Evolutionary conservation across 2,888 invertebrate genomes (phyloP).

Genomic region (Neoaliturus tenellus): DNA sequence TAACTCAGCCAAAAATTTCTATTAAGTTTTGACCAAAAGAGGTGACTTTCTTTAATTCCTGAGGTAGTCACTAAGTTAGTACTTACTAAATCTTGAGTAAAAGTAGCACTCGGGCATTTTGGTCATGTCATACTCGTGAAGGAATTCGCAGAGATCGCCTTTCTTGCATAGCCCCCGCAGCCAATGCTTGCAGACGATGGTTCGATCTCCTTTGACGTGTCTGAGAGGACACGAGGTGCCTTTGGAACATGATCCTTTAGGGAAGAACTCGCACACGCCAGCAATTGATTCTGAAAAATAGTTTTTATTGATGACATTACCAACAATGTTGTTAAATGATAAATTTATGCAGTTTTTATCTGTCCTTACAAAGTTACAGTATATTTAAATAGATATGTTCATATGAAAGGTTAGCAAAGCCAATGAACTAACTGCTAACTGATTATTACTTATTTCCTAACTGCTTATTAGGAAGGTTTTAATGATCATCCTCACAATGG

Average conservation of each 20-base stretch:
- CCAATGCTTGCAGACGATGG: constrained; percentile 99
- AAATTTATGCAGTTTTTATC: too few relatives aligned
- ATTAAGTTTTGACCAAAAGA: background rate
- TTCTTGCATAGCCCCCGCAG: constrained; percentile 99
- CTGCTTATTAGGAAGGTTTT: too few relatives aligned
- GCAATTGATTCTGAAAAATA: constrained; percentile 91
- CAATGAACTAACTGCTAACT: too few relatives aligned
- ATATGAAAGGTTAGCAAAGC: too few relatives aligned
- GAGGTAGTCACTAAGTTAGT: background rate
- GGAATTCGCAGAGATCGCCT: constrained; percentile 99
- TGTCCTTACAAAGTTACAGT: too few relatives aligned
- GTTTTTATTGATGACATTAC: too few relatives aligned
- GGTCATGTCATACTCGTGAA: constrained; percentile 99
- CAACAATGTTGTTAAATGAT: too few relatives aligned
- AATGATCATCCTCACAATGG: too few relatives aligned
- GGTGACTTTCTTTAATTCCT: background rate
- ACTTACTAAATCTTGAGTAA: constrained; percentile 95
- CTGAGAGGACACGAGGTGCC: constrained; percentile 96
- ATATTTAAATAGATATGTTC: too few relatives aligned
- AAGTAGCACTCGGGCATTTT: constrained; percentile 99
- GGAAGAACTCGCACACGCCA: constrained; percentile 96
- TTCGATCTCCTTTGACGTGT: constrained; percentile 97
- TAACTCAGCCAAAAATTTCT: too few relatives aligned
- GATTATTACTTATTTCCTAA: too few relatives aligned
- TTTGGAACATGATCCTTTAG: constrained; percentile 84